These are phyloP conservation scores for Iselma pallidipennis DNA, from an alignment of 2,888 invertebrate genomes.

Conservation along the genomic window DNA sequence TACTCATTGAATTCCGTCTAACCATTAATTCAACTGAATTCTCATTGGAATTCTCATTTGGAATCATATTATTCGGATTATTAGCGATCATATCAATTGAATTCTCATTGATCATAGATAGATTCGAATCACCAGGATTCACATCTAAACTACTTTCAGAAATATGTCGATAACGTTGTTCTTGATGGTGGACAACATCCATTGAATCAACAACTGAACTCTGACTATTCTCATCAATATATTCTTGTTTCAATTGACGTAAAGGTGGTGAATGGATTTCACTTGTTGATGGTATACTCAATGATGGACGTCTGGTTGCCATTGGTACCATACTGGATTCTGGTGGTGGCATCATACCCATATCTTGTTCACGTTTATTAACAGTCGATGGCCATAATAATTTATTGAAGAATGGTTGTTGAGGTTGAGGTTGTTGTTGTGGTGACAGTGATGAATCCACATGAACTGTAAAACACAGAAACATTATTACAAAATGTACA, in stretches of 20 bases:
- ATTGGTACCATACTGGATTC: conserved; percentile 64
- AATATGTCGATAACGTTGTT: conserved; percentile 49
- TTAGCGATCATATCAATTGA: conserved; percentile 59
- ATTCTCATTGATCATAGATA: conserved; percentile 57
- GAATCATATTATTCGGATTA: conserved; percentile 35
- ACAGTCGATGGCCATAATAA: conserved; percentile 50
- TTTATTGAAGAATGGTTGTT: conserved; percentile 41
- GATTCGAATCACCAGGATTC: conserved; percentile 53
- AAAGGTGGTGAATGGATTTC: conserved; percentile 62
- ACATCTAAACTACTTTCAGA: conserved; percentile 57
- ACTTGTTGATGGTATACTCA: conserved; percentile 60
- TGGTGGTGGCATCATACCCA: conserved; percentile 73
- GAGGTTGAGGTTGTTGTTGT: conserved; percentile 5
- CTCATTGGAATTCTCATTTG: conserved; percentile 47
- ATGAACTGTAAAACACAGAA: conserved; percentile 54
- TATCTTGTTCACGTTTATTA: conserved; percentile 60
- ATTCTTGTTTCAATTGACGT: conserved; percentile 66
- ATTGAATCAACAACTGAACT: conserved; percentile 59
- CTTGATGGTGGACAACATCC: conserved; percentile 38
- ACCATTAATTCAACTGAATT: conserved; percentile 47
- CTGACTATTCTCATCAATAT: conserved; percentile 74
- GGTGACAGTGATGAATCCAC: conserved; percentile 38
- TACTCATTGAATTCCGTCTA: conserved; percentile 36
- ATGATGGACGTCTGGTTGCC: conserved; percentile 64
- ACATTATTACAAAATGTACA: conserved; percentile 44